phyloP scores from a whole-genome alignment of 2,797 vertebrate genomes.

The Pelobates cultripes region DNA sequence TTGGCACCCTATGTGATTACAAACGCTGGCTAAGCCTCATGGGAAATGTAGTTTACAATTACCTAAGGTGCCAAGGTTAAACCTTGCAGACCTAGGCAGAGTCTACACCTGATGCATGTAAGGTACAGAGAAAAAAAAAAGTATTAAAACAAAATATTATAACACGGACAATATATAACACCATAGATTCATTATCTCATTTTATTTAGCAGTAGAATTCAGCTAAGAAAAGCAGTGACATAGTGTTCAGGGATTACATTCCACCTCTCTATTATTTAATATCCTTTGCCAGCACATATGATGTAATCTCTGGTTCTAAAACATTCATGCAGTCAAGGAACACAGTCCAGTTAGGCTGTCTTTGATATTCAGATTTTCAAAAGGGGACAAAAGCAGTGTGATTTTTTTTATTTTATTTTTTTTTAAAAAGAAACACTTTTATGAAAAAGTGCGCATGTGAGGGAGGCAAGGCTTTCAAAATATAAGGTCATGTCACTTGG shows the following conservation, averaged over 20 bases:
- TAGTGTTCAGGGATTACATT: slow-evolving; percentile 49
- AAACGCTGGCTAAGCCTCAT: no score
- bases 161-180: neutral
- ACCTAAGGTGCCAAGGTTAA: no score
- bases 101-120: neutral
- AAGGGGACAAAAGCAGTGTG: neutral
- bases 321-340: slow-evolving; percentile 37
- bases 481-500: slow-evolving; percentile 9
- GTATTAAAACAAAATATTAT: neutral
- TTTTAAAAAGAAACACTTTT: neutral
- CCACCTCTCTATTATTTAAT: slow-evolving; percentile 35
- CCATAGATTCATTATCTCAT: neutral
- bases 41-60: no score
- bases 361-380: slow-evolving; percentile 9
- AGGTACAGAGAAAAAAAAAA: no score
- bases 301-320: slow-evolving; percentile 43
- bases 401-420: neutral
- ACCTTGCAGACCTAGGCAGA: no score
- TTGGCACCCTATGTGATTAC: no score
- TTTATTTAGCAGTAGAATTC: neutral
- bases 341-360: slow-evolving; percentile 12
- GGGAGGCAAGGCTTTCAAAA: neutral
- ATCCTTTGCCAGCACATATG: slow-evolving; percentile 47
- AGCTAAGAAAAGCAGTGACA: slow-evolving; percentile 32
- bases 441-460: neutral